Conservation (phyloP, 2,888 invertebrate species). For the Mayetiola destructor region DNA sequence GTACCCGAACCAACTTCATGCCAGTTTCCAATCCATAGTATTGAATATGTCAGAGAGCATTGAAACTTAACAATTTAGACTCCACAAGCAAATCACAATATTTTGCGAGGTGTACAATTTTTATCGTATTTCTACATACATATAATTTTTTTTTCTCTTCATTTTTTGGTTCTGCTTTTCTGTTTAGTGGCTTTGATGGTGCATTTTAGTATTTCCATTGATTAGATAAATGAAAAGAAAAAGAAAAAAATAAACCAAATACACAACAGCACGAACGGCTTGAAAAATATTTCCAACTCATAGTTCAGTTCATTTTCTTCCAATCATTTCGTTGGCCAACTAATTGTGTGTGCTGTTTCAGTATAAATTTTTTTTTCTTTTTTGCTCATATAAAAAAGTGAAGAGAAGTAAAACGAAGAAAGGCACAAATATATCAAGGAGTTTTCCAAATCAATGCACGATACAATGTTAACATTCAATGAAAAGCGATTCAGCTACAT, state of each 20-base stretch:
- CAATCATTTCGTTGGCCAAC: background rate
- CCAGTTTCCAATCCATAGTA: background rate
- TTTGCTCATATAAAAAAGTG: background rate
- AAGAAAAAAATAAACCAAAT: background rate
- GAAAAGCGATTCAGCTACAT: too few species aligned
- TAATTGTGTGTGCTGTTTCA: background rate
- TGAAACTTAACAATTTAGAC: slow-evolving; percentile 10
- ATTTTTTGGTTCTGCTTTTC: too few species aligned
- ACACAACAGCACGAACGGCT: too few species aligned
- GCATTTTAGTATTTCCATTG: background rate
- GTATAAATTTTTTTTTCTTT: background rate
- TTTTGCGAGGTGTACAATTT: background rate
- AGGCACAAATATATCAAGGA: too few species aligned
- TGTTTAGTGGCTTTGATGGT: background rate
- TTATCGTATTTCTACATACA: background rate
- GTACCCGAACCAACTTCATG: slow-evolving; percentile 5
- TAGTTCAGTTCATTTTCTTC: background rate
- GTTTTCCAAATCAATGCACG: too few species aligned
- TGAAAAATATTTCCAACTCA: background rate
- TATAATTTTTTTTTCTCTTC: too few species aligned
- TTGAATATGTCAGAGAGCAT: slow-evolving; percentile 10
- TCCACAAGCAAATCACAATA: slow-evolving; percentile 7
- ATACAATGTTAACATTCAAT: too few species aligned
- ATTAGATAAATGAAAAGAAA: background rate
- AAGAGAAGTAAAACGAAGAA: background rate